Evolutionary conservation across 2,888 invertebrate species (phyloP).

Genomic region (Nemurella pictetii): DNA sequence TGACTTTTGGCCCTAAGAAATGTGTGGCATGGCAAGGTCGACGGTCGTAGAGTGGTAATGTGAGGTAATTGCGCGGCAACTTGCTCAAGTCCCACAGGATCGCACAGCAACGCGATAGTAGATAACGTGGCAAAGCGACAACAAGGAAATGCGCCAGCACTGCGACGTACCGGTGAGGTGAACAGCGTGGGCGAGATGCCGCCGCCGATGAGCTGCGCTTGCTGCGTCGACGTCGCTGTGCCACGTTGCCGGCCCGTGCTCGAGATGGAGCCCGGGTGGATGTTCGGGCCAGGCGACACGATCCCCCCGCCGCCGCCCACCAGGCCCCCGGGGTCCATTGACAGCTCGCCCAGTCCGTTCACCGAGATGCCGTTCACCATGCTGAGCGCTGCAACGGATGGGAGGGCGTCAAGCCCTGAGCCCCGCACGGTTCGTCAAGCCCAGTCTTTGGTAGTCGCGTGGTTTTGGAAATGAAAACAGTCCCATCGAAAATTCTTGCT

Average conservation of each 20-base stretch:
- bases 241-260: conserved; percentile 62
- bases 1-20: too few species aligned
- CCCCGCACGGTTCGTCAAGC: background rate
- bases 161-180: conserved; percentile 51
- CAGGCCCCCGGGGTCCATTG: conserved; percentile 63
- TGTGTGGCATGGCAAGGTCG: too few species aligned
- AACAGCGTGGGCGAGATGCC: conserved; percentile 72
- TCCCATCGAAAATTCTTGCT: too few species aligned
- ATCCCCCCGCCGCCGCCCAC: conserved; percentile 49
- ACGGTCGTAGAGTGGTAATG: too few species aligned
- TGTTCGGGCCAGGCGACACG: conserved; percentile 58
- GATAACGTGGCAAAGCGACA: too few species aligned
- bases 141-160: too few species aligned
- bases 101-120: too few species aligned
- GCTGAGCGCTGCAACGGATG: conserved; percentile 60
- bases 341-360: conserved; percentile 72
- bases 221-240: conserved; percentile 64
- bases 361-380: conserved; percentile 77
- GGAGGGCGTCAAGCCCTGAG: background rate
- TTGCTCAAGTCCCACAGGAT: too few species aligned
- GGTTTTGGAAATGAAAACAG: too few species aligned
- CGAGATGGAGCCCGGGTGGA: conserved; percentile 65
- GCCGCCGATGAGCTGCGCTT: conserved; percentile 67
- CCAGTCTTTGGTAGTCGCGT: too few species aligned
- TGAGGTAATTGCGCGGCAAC: too few species aligned